Conservation (phyloP, 2,888 invertebrate species). For the Poecilobothrus nobilitatus region DNA sequence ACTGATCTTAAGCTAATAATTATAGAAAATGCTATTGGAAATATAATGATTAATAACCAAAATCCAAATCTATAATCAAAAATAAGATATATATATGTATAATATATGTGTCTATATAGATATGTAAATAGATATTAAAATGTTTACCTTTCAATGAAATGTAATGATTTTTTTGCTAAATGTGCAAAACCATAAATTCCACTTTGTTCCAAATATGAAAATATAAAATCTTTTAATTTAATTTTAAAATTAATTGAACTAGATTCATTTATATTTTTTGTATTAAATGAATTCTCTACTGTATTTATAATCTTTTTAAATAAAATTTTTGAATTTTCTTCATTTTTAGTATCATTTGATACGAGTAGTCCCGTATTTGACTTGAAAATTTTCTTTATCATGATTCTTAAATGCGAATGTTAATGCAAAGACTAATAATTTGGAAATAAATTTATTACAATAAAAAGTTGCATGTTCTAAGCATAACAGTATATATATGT, state of each 20-base stretch:
- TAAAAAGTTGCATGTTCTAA: no score
- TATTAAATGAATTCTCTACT: no score
- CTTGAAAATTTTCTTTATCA: no score
- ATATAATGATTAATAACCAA: conserved; percentile 33
- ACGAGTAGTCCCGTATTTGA: no score
- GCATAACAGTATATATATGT: no score
- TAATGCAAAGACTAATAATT: no score
- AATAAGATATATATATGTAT: conserved; percentile 15
- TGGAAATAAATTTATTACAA: no score
- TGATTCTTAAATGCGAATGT: no score
- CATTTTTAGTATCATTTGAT: no score
- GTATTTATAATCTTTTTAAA: no score
- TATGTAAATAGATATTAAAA: not conserved
- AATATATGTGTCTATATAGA: conserved; percentile 11
- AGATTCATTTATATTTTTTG: no score
- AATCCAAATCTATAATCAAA: conserved; percentile 9
- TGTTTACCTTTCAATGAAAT: conserved; percentile 32
- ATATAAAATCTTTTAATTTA: conserved; percentile 21
- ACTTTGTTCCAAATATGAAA: conserved; percentile 33
- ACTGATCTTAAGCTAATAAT: conserved; percentile 35
- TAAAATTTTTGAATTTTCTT: no score
- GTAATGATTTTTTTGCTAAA: conserved; percentile 28
- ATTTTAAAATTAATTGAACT: not conserved
- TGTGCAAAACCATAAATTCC: conserved; percentile 38
- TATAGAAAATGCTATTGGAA: conserved; percentile 32